Base-by-base conservation (phyloP, 2,797 vertebrate species). In the Aplochiton taeniatus region DNA sequence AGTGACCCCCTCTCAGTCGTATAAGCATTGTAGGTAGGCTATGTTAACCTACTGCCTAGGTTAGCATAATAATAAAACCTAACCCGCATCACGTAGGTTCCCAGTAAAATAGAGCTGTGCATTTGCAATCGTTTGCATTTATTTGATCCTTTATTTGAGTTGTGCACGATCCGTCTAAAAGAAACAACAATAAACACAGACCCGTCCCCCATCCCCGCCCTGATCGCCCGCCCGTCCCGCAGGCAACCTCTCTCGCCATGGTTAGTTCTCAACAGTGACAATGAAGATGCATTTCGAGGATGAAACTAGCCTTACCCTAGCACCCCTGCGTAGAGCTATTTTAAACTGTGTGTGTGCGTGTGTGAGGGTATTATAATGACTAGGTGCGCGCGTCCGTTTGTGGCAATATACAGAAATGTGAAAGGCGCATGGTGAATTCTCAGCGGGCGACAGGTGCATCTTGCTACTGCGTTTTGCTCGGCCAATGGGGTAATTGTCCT, bases 401-500 rank as follows among this genome's bases (percentile, higher is more conserved):
- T 76, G 65, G 74, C 63, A 61, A 31, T 14, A 49, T 52, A 58
- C 68, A 17, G 56, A 64, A 47, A 53, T 58, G 77, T 75, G 74
- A 78, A 62, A 49, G 75, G 76, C 68, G 77, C 75, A 17, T 73
- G 12, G 71, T 65, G 79, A 79, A 82, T 79, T 74, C 83, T 87
- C 79, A 66, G 73, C 77, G 80, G 83, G 85, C 73, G 82, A 83
- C 87, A 84, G 87, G 86, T 87, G 85, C 80, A 73, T 64, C 75
- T 77, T 65, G 68, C 65, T 11, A 16, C 66, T 59, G 65, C 72
- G 16, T 48, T 54, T 45, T 49, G 46, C 16, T 61, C 11, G 11
- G 62, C 45, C 70, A 72, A 59, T 67, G 61, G 59, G 14, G 56
- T 8, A 17, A 62, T 49, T 56, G 17, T 68, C 63, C 56, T 49